Evolutionary conservation across 2,888 invertebrate species (phyloP).

Genomic region (Parnassius mnemosyne): DNA sequence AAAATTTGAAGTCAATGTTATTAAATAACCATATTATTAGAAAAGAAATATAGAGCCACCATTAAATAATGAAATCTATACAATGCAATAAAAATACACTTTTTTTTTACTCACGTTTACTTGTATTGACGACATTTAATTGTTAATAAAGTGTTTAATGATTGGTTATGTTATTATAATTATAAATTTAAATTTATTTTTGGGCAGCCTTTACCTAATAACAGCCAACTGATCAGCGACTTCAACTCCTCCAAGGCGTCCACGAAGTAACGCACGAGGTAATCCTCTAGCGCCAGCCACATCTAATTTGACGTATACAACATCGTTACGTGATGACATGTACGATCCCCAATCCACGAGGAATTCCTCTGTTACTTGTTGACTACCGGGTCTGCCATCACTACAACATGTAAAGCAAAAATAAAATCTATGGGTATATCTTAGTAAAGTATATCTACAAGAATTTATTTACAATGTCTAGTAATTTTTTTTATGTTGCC

Average conservation of each 20-base stretch:
- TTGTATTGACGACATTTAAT: no score
- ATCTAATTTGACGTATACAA: conserved; percentile 94
- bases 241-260: conserved; percentile 92
- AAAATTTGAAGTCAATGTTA: no score
- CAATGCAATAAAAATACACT: not conserved
- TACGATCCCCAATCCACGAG: conserved; percentile 95
- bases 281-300: conserved; percentile 92
- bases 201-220: conserved; percentile 75
- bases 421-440: not conserved
- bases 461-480: not conserved
- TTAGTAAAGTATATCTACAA: not conserved
- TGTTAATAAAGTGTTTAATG: no score
- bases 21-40: no score
- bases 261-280: conserved; percentile 90
- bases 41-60: not conserved
- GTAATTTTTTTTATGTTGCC: no score
- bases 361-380: conserved; percentile 93
- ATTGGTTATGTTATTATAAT: no score
- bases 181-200: not conserved
- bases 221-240: conserved; percentile 95
- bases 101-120: no score
- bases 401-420: conserved; percentile 60
- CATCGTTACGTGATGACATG: conserved; percentile 94
- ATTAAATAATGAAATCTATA: not conserved
- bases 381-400: conserved; percentile 95